Evolutionary conservation across 2,888 invertebrate genomes (phyloP), one percentile per base, ranked within the genome.

Genomic region (Chrysolina haemoptera): DNA sequence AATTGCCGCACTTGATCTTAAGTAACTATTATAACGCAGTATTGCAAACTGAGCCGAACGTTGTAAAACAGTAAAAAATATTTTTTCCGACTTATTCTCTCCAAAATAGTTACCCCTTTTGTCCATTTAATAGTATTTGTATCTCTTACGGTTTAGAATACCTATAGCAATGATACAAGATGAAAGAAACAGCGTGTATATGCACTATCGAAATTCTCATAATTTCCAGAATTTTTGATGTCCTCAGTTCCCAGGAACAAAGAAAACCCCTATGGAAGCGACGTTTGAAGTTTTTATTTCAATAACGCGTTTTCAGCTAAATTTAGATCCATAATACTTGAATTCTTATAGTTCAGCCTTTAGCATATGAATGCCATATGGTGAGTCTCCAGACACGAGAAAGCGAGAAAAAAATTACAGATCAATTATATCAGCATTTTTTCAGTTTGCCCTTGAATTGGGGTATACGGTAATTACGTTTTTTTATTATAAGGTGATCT

Each of bases 331-430:
- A 10, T 1, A 53, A 18, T 20, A 1, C 16, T 12, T 8, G 43
- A 43, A 43, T 43, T 43, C 43, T 12, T 12, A 18, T 10, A 8
- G 8, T 50, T 50, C 50, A 50, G 46, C 14, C 5, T 46, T 6
- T n/a, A 46, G 46, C 46, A 46, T 48, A 48, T n/a, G 48, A 48
- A 48, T 48, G n/a, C 18, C 20, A 53, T 16, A 53, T 53, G 50
- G 20, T 53, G 11, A 10, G 18, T 20, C 11, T 53, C 8, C 50
- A 16, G 20, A 53, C 9, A 18, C 1, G 16, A 53, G 18, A 43
- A 8, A 43, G 12, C 43, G 43, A 8, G 12, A 43, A 43, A 8
- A 43, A 43, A 43, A 43, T 12, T 43, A 12, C 43, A 43, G 43
- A 43, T 9, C 12, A 43, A 12, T 43, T 8, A 43, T 43, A 43